These are phyloP conservation scores for Phragmatobia fuliginosa DNA, from an alignment of 2,888 invertebrate species.

Conservation along the genomic window DNA sequence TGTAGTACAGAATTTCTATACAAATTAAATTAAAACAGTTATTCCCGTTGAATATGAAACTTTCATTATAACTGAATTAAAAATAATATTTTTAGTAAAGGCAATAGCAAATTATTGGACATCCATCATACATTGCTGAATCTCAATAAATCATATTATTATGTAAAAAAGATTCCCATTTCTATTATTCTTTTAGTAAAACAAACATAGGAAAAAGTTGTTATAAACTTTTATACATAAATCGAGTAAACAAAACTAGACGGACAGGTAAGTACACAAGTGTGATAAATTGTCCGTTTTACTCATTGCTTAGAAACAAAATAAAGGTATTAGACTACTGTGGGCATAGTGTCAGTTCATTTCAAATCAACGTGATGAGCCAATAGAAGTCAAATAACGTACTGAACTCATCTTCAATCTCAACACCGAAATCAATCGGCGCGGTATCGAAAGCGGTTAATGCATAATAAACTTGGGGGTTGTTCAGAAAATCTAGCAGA, in stretches of 20 bases:
- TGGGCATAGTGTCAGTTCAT: too few species aligned
- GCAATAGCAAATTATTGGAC: not conserved
- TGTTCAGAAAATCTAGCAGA: too few species aligned
- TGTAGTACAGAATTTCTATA: not conserved
- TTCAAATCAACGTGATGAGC: too few species aligned
- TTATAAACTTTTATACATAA: slow-evolving; percentile 30
- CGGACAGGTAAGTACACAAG: slow-evolving; percentile 53
- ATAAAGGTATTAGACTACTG: slow-evolving; percentile 38
- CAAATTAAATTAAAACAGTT: not conserved
- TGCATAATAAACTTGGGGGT: too few species aligned
- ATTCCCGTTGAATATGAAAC: not conserved
- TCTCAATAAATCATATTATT: not conserved
- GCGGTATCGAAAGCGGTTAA: too few species aligned
- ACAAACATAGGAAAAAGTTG: slow-evolving; percentile 27
- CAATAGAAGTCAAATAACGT: too few species aligned
- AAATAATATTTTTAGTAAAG: not conserved
- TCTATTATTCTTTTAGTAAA: not conserved
- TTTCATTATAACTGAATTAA: not conserved
- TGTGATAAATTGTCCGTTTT: slow-evolving; percentile 63
- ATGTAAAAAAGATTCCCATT: not conserved
- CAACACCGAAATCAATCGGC: too few species aligned
- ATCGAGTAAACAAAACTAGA: slow-evolving; percentile 48
- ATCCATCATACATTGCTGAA: not conserved
- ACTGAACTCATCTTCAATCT: too few species aligned
- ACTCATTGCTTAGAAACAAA: slow-evolving; percentile 56